phyloP scores from a whole-genome alignment of 2,888 invertebrate genomes.

The Spodoptera littoralis region DNA sequence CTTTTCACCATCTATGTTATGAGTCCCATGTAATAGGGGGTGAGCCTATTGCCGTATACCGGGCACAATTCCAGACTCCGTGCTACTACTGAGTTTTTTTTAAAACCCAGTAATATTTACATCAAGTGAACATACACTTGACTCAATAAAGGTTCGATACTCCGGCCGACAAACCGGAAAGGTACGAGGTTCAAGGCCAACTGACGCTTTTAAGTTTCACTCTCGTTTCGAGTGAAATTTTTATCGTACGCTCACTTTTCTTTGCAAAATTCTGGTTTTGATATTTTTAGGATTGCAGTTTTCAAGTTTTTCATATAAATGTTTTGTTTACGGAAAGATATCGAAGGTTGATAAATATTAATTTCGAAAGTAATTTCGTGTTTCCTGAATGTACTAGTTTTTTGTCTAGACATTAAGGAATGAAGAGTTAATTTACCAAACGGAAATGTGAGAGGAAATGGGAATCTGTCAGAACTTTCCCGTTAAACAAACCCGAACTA shows the following conservation, averaged over 20 bases:
- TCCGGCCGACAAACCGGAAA: constrained; percentile 58
- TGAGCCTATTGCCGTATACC: too few relatives aligned
- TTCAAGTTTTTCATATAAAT: neutral
- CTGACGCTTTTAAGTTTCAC: constrained; percentile 49
- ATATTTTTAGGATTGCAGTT: neutral
- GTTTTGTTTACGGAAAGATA: constrained; percentile 49
- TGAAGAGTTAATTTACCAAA: constrained; percentile 18
- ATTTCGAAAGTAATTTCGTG: constrained; percentile 35
- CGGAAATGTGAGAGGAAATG: constrained; percentile 18
- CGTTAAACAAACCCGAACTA: neutral
- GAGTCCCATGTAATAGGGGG: too few relatives aligned
- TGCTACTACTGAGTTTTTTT: too few relatives aligned
- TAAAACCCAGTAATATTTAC: constrained; percentile 33
- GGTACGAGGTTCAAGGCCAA: constrained; percentile 57
- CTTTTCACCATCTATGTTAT: too few relatives aligned
- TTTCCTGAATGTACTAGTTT: constrained; percentile 50
- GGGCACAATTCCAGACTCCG: too few relatives aligned
- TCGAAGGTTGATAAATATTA: constrained; percentile 33
- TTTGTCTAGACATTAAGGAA: constrained; percentile 38
- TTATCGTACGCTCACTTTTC: constrained; percentile 38
- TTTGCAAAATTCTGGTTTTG: neutral
- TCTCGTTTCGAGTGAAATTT: constrained; percentile 48
- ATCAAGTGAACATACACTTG: constrained; percentile 57
- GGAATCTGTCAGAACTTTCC: constrained; percentile 20
- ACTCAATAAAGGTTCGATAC: constrained; percentile 61